These are phyloP conservation scores for Villa cingulata DNA, from an alignment of 2,888 invertebrate species.

Conservation along the genomic window DNA sequence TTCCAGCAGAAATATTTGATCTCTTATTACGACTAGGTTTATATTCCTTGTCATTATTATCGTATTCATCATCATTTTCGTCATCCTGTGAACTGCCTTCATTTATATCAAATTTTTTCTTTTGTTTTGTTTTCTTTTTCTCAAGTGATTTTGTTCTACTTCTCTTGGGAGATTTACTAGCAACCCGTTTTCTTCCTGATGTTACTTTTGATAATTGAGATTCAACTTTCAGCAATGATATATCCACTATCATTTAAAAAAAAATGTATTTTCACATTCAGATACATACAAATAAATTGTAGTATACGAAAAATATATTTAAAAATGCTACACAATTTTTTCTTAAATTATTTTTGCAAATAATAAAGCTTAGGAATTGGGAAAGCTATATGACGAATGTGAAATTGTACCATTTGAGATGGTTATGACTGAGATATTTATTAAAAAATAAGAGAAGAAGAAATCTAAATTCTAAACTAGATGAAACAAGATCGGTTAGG, in stretches of 20 bases:
- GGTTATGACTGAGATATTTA: no score
- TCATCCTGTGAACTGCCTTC: slow-evolving; percentile 3
- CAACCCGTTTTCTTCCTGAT: slow-evolving; percentile 14
- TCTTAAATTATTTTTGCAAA: no score
- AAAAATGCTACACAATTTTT: no score
- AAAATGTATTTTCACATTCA: slow-evolving; percentile 5
- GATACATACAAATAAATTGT: no score
- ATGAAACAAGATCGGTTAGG: no score
- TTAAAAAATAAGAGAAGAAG: no score
- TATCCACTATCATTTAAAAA: slow-evolving; percentile 50
- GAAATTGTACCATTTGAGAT: no score
- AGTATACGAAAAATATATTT: no score
- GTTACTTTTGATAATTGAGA: slow-evolving; percentile 53
- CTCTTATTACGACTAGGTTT: slow-evolving; percentile 23
- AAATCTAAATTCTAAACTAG: no score
- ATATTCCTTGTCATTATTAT: slow-evolving; percentile 17
- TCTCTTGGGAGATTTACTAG: slow-evolving; percentile 15
- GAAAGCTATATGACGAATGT: no score
- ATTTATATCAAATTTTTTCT: slow-evolving; percentile 20
- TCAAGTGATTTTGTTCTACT: slow-evolving; percentile 12
- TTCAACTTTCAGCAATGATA: slow-evolving; percentile 71
- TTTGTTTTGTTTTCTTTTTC: slow-evolving; percentile 16
- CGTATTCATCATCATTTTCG: slow-evolving; percentile 4
- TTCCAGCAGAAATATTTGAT: slow-evolving; percentile 8
- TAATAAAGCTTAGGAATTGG: no score